These are phyloP conservation scores for Lepeophtheirus nordmannii DNA, from an alignment of 2,888 invertebrate species.

Conservation along the genomic window DNA sequence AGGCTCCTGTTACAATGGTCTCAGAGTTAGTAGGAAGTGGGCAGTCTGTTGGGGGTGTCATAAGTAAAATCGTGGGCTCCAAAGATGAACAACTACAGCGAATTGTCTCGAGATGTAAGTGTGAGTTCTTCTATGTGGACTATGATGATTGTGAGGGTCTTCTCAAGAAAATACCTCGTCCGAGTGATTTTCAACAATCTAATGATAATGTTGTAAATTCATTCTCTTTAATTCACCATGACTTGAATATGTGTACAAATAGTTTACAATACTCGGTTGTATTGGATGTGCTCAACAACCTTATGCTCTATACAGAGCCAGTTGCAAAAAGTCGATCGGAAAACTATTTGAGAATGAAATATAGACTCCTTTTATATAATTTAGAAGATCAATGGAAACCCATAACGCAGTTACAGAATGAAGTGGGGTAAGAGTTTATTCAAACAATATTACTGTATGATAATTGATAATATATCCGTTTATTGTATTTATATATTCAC, in stretches of 20 bases:
- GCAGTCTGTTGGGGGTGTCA: conserved; percentile 89
- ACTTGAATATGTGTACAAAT: conserved; percentile 92
- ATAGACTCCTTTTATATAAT: conserved; percentile 77
- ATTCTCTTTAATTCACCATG: conserved; percentile 94
- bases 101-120: conserved; percentile 55
- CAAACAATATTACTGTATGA: background rate
- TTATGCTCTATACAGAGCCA: conserved; percentile 88
- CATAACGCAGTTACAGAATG: conserved; percentile 76
- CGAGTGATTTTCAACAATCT: conserved; percentile 42
- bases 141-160: conserved; percentile 67
- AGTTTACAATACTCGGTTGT: conserved; percentile 74
- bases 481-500: background rate
- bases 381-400: conserved; percentile 80
- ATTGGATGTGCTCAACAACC: conserved; percentile 90
- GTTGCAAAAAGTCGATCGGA: conserved; percentile 19
- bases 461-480: background rate
- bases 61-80: conserved; percentile 55
- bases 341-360: conserved; percentile 54
- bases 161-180: conserved; percentile 48
- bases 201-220: conserved; percentile 81
- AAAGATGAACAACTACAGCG: conserved; percentile 7
- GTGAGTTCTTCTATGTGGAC: conserved; percentile 92
- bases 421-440: conserved; percentile 40
- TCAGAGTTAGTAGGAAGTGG: conserved; percentile 56
- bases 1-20: conserved; percentile 57